Conservation (phyloP, 2,797 vertebrate species). For the Pseudotriccus pelzelni region DNA sequence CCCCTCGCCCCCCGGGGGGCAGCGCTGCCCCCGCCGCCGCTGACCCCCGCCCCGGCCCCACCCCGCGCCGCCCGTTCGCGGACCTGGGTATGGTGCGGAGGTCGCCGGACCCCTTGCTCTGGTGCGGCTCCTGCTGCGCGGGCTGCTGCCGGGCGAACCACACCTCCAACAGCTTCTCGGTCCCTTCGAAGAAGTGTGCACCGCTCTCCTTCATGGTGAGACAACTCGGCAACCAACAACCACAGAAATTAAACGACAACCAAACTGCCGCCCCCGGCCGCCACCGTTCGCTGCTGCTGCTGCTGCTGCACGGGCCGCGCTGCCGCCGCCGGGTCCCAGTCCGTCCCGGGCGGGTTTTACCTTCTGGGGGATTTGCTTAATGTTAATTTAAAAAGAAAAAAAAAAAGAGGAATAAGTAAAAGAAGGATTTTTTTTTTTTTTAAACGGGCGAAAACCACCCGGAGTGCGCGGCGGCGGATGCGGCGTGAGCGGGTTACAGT, state of each 20-base stretch:
- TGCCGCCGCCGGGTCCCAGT: slow-evolving; percentile 39
- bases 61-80: slow-evolving; percentile 11
- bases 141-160: slow-evolving; percentile 95
- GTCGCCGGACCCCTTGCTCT: slow-evolving; percentile 92
- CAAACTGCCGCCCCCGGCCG: slow-evolving; percentile 70
- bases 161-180: slow-evolving; percentile 97
- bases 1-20: background rate
- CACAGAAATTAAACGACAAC: slow-evolving; percentile 82
- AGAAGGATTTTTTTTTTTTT: background rate
- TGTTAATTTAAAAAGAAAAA: slow-evolving; percentile 43
- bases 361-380: slow-evolving; percentile 23
- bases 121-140: slow-evolving; percentile 75
- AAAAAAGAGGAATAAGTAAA: background rate
- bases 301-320: slow-evolving; percentile 61
- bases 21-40: background rate
- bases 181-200: slow-evolving; percentile 99
- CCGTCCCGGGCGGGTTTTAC: slow-evolving; percentile 51
- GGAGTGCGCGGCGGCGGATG: slow-evolving; percentile 37
- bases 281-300: slow-evolving; percentile 60
- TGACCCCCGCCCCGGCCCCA: background rate
- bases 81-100: slow-evolving; percentile 96
- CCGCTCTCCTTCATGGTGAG: slow-evolving; percentile 93
- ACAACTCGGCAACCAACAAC: slow-evolving; percentile 89
- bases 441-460: slow-evolving; percentile 44
- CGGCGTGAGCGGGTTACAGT: slow-evolving; percentile 60